Conservation (phyloP, 1,140 invertebrate genomes). For the Lanistes nyassanus region DNA sequence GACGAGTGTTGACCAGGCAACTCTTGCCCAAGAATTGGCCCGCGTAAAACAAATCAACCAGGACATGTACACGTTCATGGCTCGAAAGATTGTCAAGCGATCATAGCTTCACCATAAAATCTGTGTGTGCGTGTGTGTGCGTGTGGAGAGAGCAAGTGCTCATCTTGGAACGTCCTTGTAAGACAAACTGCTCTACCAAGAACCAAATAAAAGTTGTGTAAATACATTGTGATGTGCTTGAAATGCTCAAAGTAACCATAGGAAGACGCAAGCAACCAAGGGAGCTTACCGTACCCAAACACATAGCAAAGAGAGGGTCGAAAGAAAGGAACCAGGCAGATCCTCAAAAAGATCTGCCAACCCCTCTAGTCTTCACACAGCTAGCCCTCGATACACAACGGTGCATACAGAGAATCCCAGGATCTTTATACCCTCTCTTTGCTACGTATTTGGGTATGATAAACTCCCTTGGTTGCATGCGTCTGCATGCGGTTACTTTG, state of each 20-base stretch:
- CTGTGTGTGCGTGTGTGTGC: not conserved
- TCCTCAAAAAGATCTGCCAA: not conserved
- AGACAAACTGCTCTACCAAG: not conserved
- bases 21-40: constrained; percentile 5
- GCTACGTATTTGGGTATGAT: no score
- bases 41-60: constrained; percentile 19
- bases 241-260: no score
- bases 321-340: no score
- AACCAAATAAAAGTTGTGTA: not conserved
- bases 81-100: not conserved
- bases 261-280: no score
- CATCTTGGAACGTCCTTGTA: not conserved
- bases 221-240: not conserved
- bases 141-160: not conserved
- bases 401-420: not conserved
- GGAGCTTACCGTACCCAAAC: no score
- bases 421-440: no score
- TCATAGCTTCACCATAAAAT: not conserved
- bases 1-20: not conserved
- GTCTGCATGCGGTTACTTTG: no score
- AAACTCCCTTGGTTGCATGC: no score
- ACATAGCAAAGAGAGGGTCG: no score
- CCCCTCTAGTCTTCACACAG: no score
- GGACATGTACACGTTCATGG: constrained; percentile 5
- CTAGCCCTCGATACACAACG: no score